Conservation (phyloP, 2,797 vertebrate species). For the Sebastes iracundus region DNA sequence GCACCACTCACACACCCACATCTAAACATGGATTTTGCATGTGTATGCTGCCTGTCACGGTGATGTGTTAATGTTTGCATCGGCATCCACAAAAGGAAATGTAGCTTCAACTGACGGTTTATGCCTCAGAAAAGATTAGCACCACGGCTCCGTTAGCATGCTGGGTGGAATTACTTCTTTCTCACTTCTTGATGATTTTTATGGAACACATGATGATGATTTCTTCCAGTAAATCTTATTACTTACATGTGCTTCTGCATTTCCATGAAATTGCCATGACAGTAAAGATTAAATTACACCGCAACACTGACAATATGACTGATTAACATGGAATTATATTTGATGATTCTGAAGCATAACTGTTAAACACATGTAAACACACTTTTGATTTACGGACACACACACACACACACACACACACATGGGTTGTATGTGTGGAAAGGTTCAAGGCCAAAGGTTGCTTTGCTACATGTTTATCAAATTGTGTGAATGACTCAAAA, state of each 20-base stretch:
- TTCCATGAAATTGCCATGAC: conserved; percentile 19
- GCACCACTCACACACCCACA: neutral
- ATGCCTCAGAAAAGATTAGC: conserved; percentile 6
- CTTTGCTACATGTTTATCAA: neutral
- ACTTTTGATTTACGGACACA: neutral
- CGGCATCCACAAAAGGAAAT: neutral
- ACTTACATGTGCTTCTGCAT: neutral
- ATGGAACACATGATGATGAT: neutral
- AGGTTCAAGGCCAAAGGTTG: neutral
- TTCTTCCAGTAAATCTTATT: conserved; percentile 20
- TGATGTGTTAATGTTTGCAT: neutral
- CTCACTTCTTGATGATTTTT: conserved; percentile 17
- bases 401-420: neutral
- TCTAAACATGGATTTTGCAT: conserved; percentile 6
- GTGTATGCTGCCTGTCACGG: neutral
- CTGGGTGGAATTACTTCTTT: conserved; percentile 5
- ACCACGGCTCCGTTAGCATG: neutral
- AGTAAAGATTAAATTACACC: conserved; percentile 17
- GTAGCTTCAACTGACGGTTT: neutral
- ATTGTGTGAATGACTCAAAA: neutral
- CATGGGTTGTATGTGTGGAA: neutral
- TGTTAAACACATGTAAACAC: conserved; percentile 68
- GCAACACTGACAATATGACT: neutral
- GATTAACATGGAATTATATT: conserved; percentile 41
- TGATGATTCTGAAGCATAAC: conserved; percentile 77